phyloP scores from a whole-genome alignment of 2,888 invertebrate species.

The Cecidostiba fungosa region DNA sequence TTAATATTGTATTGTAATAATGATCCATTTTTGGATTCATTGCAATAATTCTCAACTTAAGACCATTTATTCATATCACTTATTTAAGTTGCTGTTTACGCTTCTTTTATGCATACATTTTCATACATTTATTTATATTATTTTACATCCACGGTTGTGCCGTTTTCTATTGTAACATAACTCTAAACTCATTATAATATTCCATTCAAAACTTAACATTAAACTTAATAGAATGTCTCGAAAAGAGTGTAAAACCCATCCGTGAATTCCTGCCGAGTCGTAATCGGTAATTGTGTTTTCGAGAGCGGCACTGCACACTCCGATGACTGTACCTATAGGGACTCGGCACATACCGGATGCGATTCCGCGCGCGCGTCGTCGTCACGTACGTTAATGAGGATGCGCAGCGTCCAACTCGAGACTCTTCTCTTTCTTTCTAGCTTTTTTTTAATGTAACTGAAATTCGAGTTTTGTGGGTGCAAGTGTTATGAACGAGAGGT shows the following conservation, averaged over 20 bases:
- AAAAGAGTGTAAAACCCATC: background rate
- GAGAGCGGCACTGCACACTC: background rate
- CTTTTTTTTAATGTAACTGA: background rate
- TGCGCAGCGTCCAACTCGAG: constrained; percentile 29
- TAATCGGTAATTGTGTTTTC: constrained; percentile 1
- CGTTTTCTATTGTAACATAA: background rate
- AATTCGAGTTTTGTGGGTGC: background rate
- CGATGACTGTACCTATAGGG: constrained; percentile 12
- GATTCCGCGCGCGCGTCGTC: constrained; percentile 35
- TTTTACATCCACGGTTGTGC: no score
- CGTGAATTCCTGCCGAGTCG: background rate
- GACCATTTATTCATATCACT: no score
- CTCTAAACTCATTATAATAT: background rate
- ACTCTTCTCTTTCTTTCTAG: background rate
- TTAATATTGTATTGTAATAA: no score
- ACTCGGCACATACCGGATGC: constrained; percentile 37
- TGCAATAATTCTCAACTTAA: no score
- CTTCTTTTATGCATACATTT: no score
- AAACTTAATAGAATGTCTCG: background rate
- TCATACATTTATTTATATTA: no score
- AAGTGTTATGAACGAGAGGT: background rate
- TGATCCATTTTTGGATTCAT: no score
- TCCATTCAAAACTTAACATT: background rate
- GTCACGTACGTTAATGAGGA: constrained; percentile 53
- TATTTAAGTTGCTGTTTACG: no score